Percentiles rank a stretch among this genome's conserved stretches.
Conservation (phyloP, 2,113 vertebrate genomes). For the Eleginops maclovinus region DNA sequence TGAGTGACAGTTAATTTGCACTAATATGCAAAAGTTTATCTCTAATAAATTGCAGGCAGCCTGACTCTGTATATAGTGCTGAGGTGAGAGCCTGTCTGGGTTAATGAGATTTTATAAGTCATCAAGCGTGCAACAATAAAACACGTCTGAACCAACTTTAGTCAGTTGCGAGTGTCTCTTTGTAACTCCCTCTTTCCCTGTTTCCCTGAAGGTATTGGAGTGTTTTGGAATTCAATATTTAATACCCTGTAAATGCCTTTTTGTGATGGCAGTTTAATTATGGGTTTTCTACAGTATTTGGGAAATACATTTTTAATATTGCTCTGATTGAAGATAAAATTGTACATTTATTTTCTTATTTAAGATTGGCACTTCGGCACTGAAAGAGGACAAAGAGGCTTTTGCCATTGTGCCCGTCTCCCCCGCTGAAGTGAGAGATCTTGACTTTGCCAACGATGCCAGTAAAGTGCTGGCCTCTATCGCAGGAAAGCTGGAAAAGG, state of each 20-base stretch:
- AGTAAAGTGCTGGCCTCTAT: conserved; percentile 98
- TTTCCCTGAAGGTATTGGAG: not conserved
- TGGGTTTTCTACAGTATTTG: not conserved
- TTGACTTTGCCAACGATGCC: conserved; percentile 98
- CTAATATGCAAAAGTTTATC: not conserved
- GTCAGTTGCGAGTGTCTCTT: not conserved
- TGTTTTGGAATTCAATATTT: not conserved
- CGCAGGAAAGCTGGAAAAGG: conserved; percentile 97
- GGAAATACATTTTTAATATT: not conserved
- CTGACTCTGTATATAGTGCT: not conserved
- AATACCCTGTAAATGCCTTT: not conserved
- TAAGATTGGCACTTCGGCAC: conserved; percentile 95
- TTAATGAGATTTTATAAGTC: not conserved
- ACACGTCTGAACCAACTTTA: not conserved
- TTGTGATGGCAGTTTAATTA: not conserved
- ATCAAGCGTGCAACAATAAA: not conserved
- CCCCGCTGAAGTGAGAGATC: conserved; percentile 95
- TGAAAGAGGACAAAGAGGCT: conserved; percentile 98
- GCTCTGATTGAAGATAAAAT: not conserved
- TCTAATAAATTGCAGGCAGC: not conserved
- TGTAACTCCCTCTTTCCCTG: not conserved
- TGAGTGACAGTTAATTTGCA: conserved; percentile 68
- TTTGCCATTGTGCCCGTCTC: conserved; percentile 98
- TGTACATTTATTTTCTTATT: conserved; percentile 3
- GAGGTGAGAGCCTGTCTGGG: not conserved